Conservation (phyloP, 2,797 vertebrate genomes). For the Esox lucius region DNA sequence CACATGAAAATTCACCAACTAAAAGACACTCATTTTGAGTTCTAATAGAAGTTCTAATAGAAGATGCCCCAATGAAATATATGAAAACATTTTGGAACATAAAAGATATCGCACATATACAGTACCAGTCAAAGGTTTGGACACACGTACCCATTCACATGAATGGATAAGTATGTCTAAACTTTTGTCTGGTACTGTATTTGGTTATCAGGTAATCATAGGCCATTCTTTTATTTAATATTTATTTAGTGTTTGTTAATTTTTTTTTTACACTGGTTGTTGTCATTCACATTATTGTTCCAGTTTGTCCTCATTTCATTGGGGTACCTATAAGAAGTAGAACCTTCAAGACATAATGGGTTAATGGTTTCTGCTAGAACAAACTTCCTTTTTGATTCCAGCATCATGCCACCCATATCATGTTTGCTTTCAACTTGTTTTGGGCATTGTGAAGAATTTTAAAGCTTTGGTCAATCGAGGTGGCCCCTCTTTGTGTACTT, state of each 20-base stretch:
- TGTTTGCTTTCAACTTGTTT: slow-evolving; percentile 17
- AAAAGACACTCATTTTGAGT: slow-evolving; percentile 35
- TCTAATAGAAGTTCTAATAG: slow-evolving; percentile 21
- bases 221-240: background rate
- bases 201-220: background rate
- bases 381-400: slow-evolving; percentile 52
- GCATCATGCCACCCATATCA: slow-evolving; percentile 31
- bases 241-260: slow-evolving; percentile 8
- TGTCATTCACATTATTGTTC: slow-evolving; percentile 20
- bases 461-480: slow-evolving; percentile 41
- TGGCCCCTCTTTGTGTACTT: background rate
- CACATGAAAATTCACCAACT: slow-evolving; percentile 12
- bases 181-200: background rate
- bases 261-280: slow-evolving; percentile 22
- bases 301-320: slow-evolving; percentile 17
- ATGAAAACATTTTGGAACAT: slow-evolving; percentile 21
- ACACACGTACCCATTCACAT: no score
- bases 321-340: slow-evolving; percentile 22
- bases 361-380: slow-evolving; percentile 39
- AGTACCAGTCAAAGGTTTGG: no score
- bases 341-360: slow-evolving; percentile 32
- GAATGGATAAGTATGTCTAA: no score
- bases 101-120: slow-evolving; percentile 6
- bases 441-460: slow-evolving; percentile 36
- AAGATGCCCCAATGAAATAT: slow-evolving; percentile 35